Base-by-base conservation (phyloP, 2,888 invertebrate genomes). In the Pantelozetes paolii region DNA sequence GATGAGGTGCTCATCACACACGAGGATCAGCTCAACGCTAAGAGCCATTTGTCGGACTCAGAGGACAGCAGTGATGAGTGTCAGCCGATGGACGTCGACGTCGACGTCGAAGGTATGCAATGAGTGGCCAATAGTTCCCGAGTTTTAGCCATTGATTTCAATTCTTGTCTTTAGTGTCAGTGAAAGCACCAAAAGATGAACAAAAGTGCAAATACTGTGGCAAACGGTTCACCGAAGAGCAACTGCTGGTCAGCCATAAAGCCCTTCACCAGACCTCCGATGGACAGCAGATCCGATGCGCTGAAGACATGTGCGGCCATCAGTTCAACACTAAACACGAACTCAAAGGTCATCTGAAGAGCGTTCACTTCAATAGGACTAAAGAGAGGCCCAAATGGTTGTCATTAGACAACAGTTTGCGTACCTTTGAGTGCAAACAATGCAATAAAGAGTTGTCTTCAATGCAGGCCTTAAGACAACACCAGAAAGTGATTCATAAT, bases 141-240 rank as follows among this genome's bases (percentile, higher is more conserved):
- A 23, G 36, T 36, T 40, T n/a, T n/a, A n/a, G n/a, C n/a, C n/a
- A n/a, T n/a, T n/a, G n/a, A 8, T 3, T 36, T 28, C 8, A 3
- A 9, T 64, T 40, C 18, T 18, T 42, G 8, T 67, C 11, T 67
- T 67, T 9, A 8, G 32, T 23, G 6, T 36, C 42, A 40, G 67
- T n/a, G 11, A 40, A 2, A 1, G 9, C 62, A 62, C 9, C 40
- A 20, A 67, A 67, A 40, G 23, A 3, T 8, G 20, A 32, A 30
- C 28, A 18, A 9, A 67, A 67, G 67, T 67, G 67, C 40, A 23
- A 23, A 36, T 15, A 30, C 13, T 67, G 67, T 67, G 67, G 67
- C 11, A 30, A 40, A 67, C 32, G 23, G 20, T 67, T 67, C n/a
- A 18, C 8, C 11, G 62, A 62, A 5, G 30, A 32, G 6, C 6